Percentiles rank a stretch among this genome's conserved stretches.
Evolutionary conservation across 2,113 vertebrate genomes (phyloP).

Genomic region (Paradisaea rubra): DNA sequence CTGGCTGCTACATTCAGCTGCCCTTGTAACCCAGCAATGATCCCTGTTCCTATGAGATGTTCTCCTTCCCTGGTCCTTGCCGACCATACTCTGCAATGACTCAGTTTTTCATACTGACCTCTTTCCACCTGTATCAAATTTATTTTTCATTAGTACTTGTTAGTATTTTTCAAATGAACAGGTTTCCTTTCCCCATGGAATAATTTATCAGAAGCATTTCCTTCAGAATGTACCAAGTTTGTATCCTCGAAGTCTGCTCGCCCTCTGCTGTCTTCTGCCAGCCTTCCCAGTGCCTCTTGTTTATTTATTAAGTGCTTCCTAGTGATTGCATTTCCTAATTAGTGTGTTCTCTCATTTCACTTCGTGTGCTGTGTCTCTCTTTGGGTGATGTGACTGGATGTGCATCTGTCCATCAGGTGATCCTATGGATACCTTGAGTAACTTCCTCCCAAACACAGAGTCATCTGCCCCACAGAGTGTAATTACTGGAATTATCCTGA

Average conservation of each 20-base stretch:
- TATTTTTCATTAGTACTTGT: not conserved
- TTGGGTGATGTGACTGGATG: not conserved
- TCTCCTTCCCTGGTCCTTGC: not conserved
- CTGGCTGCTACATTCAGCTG: not conserved
- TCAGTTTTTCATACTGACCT: not conserved
- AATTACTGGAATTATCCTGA: not conserved
- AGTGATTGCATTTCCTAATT: not conserved
- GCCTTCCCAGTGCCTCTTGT: not conserved
- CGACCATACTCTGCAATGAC: not conserved
- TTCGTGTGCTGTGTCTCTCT: not conserved
- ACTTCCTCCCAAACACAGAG: not conserved
- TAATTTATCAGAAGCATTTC: not conserved
- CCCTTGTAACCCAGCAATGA: not conserved
- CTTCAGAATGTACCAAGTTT: not conserved
- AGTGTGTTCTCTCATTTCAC: not conserved
- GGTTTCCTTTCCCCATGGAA: not conserved
- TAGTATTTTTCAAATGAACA: not conserved
- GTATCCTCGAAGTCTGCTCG: not conserved
- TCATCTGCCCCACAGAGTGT: not conserved
- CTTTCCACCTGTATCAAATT: not conserved
- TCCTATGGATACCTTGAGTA: not conserved
- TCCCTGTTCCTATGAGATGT: not conserved
- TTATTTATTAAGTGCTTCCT: constrained; percentile 7
- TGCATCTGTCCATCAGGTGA: not conserved
- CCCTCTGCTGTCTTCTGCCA: not conserved